Evolutionary conservation across 64 coral and sea anemone genomes (phyloP).

Genomic region (Montipora capricornis): DNA sequence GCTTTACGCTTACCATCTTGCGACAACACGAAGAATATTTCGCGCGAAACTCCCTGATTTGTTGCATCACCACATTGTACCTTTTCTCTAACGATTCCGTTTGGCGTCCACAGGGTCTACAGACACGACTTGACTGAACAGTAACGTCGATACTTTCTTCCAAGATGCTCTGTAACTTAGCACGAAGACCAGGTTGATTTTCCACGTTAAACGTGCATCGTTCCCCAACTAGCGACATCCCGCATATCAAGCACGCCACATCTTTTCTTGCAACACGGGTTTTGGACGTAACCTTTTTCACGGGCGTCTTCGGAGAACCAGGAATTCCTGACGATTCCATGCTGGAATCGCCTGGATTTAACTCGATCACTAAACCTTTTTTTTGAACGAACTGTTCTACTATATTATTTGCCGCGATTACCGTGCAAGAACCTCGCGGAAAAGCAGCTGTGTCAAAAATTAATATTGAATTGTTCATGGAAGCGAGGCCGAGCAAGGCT

Average conservation of each 20-base stretch:
- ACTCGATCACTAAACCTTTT: not conserved
- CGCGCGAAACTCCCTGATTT: not conserved
- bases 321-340: not conserved
- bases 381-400: no score
- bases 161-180: not conserved
- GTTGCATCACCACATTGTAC: constrained; percentile 6
- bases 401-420: no score
- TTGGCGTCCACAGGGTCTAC: no score
- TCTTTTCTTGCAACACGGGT: not conserved
- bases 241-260: not conserved
- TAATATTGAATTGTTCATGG: not conserved
- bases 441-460: not conserved
- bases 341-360: not conserved
- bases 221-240: not conserved
- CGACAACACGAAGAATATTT: constrained; percentile 2
- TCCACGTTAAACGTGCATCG: not conserved
- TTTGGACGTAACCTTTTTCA: not conserved
- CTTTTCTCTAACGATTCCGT: not conserved
- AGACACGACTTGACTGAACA: no score
- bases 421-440: not conserved
- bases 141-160: not conserved
- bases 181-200: not conserved
- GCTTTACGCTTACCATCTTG: not conserved
- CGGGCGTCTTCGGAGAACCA: constrained; percentile 2
- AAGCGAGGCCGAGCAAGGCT: not conserved